Conservation (phyloP, 2,113 vertebrate species). For the Zosterops pallidus region DNA sequence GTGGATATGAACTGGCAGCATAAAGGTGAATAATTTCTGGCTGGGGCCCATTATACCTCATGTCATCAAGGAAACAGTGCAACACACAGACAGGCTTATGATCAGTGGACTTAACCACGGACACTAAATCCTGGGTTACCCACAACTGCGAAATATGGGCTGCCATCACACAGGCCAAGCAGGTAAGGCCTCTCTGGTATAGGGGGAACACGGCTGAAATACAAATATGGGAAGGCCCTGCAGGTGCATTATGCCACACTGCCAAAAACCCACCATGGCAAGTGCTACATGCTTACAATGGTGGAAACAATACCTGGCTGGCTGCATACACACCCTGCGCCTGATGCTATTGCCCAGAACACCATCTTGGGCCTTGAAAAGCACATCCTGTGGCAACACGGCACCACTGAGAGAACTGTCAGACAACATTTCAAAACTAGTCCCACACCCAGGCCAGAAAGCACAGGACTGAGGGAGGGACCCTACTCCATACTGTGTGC, state of each 20-base stretch:
- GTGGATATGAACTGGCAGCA: not conserved
- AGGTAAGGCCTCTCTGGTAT: not conserved
- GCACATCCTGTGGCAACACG: fast-evolving
- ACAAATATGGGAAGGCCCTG: not conserved
- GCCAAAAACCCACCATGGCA: not conserved
- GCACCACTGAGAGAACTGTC: not conserved
- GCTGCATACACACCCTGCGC: not conserved
- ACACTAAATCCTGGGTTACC: not conserved
- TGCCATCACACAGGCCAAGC: not conserved
- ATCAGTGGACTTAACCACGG: fast-evolving
- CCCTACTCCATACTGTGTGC: fast-evolving
- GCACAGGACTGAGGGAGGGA: not conserved
- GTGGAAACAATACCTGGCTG: not conserved
- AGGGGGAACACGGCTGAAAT: fast-evolving
- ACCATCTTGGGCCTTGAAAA: not conserved
- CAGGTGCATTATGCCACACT: fast-evolving
- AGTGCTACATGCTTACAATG: not conserved
- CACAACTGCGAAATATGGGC: fast-evolving
- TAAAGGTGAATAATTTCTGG: not conserved
- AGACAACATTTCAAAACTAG: not conserved
- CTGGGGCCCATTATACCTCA: not conserved
- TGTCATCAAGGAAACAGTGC: not conserved
- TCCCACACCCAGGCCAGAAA: too few relatives aligned
- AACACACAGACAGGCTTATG: not conserved
- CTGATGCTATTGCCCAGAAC: not conserved